Conservation (phyloP, 1,140 invertebrate species). For the Hycleus cichorii region DNA sequence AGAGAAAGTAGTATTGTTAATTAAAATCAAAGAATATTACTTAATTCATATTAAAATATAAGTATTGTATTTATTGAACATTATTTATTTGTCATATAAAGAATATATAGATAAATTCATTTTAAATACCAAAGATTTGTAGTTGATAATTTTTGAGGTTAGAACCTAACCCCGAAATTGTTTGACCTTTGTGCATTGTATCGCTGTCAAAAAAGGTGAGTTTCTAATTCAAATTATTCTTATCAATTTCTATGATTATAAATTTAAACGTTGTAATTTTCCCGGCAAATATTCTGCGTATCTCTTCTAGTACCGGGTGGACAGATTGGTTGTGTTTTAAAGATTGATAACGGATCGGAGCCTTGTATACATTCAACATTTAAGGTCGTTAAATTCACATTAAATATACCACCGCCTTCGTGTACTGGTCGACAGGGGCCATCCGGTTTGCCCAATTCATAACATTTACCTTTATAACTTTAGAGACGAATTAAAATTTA, state of each 20-base stretch:
- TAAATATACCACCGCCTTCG: constrained; percentile 30
- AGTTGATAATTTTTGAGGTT: constrained; percentile 10
- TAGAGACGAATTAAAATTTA: too few relatives aligned
- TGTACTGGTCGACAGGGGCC: constrained; percentile 23
- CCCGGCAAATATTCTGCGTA: constrained; percentile 15
- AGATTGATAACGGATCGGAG: constrained; percentile 22
- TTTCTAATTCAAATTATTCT: too few relatives aligned
- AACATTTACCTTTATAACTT: constrained; percentile 8
- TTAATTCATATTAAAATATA: too few relatives aligned
- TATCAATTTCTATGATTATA: too few relatives aligned
- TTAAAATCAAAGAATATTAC: too few relatives aligned
- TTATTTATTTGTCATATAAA: too few relatives aligned
- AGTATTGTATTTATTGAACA: too few relatives aligned
- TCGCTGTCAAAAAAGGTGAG: too few relatives aligned
- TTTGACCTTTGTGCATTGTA: not conserved
- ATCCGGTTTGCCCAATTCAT: constrained; percentile 21
- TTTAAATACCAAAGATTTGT: constrained; percentile 13
- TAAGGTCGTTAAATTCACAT: constrained; percentile 29
- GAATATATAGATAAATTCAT: constrained; percentile 11
- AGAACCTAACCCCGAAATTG: not conserved
- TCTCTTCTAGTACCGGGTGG: constrained; percentile 24
- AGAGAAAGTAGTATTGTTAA: too few relatives aligned
- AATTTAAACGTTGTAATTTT: constrained; percentile 4
- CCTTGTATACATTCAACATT: constrained; percentile 26
- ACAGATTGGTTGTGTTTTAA: constrained; percentile 19